Conservation (phyloP, 2,888 invertebrate species). For the Orthosia gothica region DNA sequence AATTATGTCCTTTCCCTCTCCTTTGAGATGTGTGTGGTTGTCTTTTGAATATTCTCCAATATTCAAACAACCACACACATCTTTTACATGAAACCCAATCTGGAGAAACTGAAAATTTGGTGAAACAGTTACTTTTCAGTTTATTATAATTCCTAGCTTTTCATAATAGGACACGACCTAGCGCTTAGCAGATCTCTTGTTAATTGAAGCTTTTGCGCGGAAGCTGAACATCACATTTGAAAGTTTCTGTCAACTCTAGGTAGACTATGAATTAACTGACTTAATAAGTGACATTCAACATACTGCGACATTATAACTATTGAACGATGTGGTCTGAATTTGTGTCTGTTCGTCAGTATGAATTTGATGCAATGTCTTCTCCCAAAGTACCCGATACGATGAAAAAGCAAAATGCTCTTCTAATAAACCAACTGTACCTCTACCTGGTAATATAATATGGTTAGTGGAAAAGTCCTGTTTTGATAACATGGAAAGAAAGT, state of each 20-base stretch:
- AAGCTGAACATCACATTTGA: neutral
- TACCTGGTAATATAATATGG: neutral
- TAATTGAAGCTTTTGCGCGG: neutral
- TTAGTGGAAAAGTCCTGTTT: neutral
- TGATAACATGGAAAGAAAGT: no score
- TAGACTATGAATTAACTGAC: neutral
- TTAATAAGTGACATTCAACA: neutral
- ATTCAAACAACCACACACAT: neutral
- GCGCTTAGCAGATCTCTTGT: neutral
- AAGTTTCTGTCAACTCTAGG: neutral
- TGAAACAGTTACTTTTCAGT: neutral
- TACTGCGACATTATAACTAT: neutral
- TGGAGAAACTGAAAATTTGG: neutral
- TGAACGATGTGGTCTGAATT: neutral
- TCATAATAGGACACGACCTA: neutral
- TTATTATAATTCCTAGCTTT: neutral
- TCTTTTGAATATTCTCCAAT: no score
- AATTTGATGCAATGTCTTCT: neutral
- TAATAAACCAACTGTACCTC: neutral
- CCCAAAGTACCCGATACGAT: neutral
- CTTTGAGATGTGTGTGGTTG: no score
- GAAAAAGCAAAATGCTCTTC: neutral
- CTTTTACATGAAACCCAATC: neutral
- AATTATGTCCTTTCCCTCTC: no score
- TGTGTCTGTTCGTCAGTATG: neutral